A percentile compares a stretch with the other conserved stretches of the same genome.
phyloP scores from a whole-genome alignment of 1,140 invertebrate species.

The Lethrus apterus region DNA sequence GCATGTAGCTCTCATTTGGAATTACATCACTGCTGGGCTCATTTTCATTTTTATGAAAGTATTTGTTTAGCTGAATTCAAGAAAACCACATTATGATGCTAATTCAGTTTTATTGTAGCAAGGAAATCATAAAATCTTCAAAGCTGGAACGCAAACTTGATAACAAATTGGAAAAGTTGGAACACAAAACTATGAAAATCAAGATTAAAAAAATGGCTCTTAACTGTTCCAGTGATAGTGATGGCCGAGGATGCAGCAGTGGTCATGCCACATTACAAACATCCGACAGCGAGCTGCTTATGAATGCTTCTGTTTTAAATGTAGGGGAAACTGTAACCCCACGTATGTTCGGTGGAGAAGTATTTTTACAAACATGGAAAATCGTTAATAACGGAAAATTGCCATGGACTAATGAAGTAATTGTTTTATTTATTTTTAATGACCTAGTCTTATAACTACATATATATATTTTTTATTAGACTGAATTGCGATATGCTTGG shows the following conservation, averaged over 20 bases:
- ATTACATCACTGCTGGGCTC: no score
- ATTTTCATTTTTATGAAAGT: no score
- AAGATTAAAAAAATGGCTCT: conserved; percentile 32
- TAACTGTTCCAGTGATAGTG: conserved; percentile 18
- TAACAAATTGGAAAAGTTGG: conserved; percentile 38
- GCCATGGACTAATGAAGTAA: conserved; percentile 33
- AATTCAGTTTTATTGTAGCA: conserved; percentile 15
- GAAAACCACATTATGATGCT: no score
- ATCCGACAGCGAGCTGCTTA: conserved; percentile 18
- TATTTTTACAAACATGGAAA: conserved; percentile 38
- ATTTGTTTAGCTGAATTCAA: no score
- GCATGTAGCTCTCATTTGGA: no score
- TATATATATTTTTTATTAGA: conserved; percentile 27
- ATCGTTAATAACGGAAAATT: conserved; percentile 36
- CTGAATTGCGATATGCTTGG: conserved; percentile 36
- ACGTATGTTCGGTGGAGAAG: conserved; percentile 33
- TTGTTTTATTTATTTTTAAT: no score
- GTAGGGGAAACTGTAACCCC: conserved; percentile 22
- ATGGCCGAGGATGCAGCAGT: conserved; percentile 21
- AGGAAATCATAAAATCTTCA: conserved; percentile 21
- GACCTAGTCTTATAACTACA: no score
- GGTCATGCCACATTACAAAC: conserved; percentile 1
- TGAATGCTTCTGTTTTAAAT: conserved; percentile 31
- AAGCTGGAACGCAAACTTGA: conserved; percentile 37
- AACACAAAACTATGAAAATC: conserved; percentile 38